Conservation (phyloP, 2,888 invertebrate species). For the Zonitis immaculata region DNA sequence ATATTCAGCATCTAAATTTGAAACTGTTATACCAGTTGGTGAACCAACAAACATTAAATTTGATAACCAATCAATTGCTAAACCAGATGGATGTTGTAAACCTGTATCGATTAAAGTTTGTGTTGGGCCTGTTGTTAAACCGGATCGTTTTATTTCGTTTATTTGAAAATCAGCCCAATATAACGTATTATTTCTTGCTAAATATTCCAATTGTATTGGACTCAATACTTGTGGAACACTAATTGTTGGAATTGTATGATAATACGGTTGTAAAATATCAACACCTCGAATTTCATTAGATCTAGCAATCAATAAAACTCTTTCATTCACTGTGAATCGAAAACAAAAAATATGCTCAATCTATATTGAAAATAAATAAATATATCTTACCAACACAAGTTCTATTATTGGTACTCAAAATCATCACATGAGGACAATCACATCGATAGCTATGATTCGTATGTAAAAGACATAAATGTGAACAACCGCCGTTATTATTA, state of each 20-base stretch:
- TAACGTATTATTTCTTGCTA: slow-evolving; percentile 60
- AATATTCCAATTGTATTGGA: slow-evolving; percentile 67
- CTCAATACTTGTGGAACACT: slow-evolving; percentile 65
- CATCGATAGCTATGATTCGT: slow-evolving; percentile 62
- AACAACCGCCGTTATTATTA: slow-evolving; percentile 67
- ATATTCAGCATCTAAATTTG: slow-evolving; percentile 69
- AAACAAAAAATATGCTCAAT: slow-evolving; percentile 16
- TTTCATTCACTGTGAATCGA: slow-evolving; percentile 62
- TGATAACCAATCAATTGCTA: slow-evolving; percentile 81
- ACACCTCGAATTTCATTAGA: slow-evolving; percentile 78
- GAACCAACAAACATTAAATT: slow-evolving; percentile 67
- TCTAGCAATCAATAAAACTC: slow-evolving; percentile 71
- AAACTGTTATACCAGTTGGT: slow-evolving; percentile 62
- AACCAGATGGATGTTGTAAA: slow-evolving; percentile 59
- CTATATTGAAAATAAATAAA: no score
- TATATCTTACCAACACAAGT: slow-evolving; percentile 63
- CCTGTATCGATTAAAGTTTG: slow-evolving; percentile 72
- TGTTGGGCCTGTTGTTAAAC: slow-evolving; percentile 63
- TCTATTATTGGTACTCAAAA: slow-evolving; percentile 59
- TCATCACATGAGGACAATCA: slow-evolving; percentile 86
- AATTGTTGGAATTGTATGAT: slow-evolving; percentile 78
- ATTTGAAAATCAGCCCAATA: slow-evolving; percentile 76
- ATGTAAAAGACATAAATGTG: slow-evolving; percentile 75
- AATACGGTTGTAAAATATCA: slow-evolving; percentile 68
- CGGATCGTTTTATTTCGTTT: slow-evolving; percentile 68